Evolutionary conservation across 2,113 vertebrate species (phyloP), one percentile per base, ranked within the genome.

Genomic region (Oncorhynchus nerka): DNA sequence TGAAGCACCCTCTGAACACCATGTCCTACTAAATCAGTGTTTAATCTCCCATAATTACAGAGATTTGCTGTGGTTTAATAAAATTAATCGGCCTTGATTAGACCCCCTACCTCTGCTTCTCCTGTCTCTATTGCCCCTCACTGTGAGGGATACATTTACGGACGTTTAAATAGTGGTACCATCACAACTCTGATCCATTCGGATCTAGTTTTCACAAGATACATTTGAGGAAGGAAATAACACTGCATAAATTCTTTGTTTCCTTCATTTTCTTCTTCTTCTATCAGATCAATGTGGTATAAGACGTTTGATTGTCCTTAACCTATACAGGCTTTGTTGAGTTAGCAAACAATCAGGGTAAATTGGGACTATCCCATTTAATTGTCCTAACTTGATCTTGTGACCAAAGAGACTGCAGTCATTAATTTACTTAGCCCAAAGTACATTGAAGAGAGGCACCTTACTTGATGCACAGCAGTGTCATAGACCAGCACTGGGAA

Each of bases 11-110:
- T 76, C 64, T 80, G 74, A 84, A 81, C 87, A 87, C 88, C 84
- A 83, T 64, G 84, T 83, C 81, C 78, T 82, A 72, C 85, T 90
- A 87, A 92, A 91, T 90, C 91, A 77, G 81, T 88, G 89, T 88
- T 88, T 92, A 94, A 93, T 94, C 92, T 92, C 90, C 78, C 71
- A 82, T 92, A 92, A 94, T 94, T 93, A 91, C 90, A 88, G 83
- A 92, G 91, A 92, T 93, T 92, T 92, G 86, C 89, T 90, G 83
- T 82, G 84, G 89, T 89, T 91, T 92, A 93, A 90, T 11, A 62
- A 68, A 91, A 92, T 90, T 91, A 93, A 93, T 93, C 93, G 83
- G 78, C 83, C 83, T 90, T 75, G 84, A 83, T 88, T 51, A 87
- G 90, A 92, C 88, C 90, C 90, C 92, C 91, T 83, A 86, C 86